A percentile compares a stretch with the other conserved stretches of the same genome.
Evolutionary conservation across 2,797 vertebrate genomes (phyloP).

Genomic region (Sciaenops ocellatus): DNA sequence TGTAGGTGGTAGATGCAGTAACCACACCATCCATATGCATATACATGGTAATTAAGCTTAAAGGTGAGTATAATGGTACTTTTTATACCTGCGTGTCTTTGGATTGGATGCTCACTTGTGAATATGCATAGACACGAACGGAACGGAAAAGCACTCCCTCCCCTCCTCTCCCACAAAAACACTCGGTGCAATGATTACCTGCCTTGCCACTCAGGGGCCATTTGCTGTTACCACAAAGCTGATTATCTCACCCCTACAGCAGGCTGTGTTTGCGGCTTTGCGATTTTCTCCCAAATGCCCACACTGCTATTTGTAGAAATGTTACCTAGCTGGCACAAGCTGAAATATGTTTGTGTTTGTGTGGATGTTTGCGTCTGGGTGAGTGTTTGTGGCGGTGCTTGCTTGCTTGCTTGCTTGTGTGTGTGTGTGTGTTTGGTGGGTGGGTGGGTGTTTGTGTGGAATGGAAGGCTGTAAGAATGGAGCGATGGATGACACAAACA

Average conservation of each 20-base stretch:
- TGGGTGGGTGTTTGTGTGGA: slow-evolving; percentile 78
- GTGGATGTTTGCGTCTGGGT: slow-evolving; percentile 73
- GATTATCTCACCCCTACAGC: slow-evolving; percentile 81
- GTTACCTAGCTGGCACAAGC: slow-evolving; percentile 78
- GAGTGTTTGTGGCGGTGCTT: slow-evolving; percentile 61
- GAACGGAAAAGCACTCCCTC: slow-evolving; percentile 70
- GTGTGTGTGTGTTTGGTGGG: slow-evolving; percentile 51
- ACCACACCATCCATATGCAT: slow-evolving; percentile 18
- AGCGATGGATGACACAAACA: slow-evolving; percentile 82
- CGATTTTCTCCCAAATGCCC: slow-evolving; percentile 82
- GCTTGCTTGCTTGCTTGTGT: slow-evolving; percentile 44
- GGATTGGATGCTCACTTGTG: slow-evolving; percentile 51
- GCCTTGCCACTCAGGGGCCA: slow-evolving; percentile 80
- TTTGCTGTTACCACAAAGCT: slow-evolving; percentile 80
- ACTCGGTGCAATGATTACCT: slow-evolving; percentile 80
- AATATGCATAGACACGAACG: slow-evolving; percentile 63
- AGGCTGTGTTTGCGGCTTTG: slow-evolving; percentile 78
- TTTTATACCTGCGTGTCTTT: slow-evolving; percentile 47
- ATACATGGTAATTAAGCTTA: slow-evolving; percentile 27
- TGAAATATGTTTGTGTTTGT: slow-evolving; percentile 77
- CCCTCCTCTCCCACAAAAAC: slow-evolving; percentile 71
- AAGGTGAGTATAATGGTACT: slow-evolving; percentile 31
- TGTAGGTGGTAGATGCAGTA: slow-evolving; percentile 21
- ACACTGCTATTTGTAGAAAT: slow-evolving; percentile 84
- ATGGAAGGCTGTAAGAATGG: slow-evolving; percentile 76